Conservation (phyloP, 2,113 vertebrate species). For the Platysteira castanea region DNA sequence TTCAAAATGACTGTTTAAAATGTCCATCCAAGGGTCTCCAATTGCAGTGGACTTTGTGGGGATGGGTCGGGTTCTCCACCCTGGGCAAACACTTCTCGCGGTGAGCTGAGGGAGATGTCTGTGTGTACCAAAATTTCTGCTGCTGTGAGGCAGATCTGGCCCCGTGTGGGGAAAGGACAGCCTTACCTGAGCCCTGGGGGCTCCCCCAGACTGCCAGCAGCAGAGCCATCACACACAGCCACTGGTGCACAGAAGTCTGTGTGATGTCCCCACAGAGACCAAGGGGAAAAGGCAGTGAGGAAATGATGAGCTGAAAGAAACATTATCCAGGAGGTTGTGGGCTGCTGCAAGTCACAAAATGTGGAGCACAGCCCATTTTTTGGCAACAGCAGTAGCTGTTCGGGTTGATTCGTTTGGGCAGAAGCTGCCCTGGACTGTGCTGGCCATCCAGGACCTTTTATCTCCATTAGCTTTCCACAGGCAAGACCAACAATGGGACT, state of each 20-base stretch:
- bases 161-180: not conserved
- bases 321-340: not conserved
- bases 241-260: fast-evolving
- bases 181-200: not conserved
- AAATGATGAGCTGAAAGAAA: not conserved
- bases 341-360: not conserved
- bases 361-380: not conserved
- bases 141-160: not conserved
- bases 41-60: not conserved
- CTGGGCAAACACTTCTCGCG: not conserved
- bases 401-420: not conserved
- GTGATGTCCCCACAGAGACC: not conserved
- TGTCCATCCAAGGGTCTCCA: not conserved
- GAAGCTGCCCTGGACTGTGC: not conserved
- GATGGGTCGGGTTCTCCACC: not conserved
- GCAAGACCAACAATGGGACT: not conserved
- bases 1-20: not conserved
- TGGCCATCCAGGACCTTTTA: not conserved
- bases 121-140: not conserved
- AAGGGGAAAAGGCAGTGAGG: not conserved
- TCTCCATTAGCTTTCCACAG: not conserved
- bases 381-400: not conserved
- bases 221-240: not conserved
- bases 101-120: not conserved
- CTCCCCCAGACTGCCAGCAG: not conserved